Percentiles rank a stretch among this genome's conserved stretches.
phyloP scores from a whole-genome alignment of 2,888 invertebrate species.

The Dexiosoma caninum region DNA sequence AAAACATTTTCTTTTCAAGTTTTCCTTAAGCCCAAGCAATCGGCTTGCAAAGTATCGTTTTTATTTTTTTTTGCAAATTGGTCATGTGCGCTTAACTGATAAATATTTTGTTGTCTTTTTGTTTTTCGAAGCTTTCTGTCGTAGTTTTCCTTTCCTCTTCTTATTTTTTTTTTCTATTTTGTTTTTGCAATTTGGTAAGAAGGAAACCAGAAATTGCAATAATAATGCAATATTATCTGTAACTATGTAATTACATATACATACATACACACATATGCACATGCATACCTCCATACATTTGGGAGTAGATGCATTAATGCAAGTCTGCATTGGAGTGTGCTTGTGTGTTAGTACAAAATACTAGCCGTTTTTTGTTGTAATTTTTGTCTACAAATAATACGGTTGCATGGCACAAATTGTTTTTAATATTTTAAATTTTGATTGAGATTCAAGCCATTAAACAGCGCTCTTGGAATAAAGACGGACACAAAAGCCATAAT shows the following conservation, averaged over 20 bases:
- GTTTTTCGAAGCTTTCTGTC: conserved; percentile 30
- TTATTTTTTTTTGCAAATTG: conserved; percentile 16
- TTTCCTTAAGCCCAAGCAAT: not conserved
- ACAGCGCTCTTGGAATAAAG: not conserved
- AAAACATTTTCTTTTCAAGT: too few species aligned
- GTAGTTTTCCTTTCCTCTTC: not conserved
- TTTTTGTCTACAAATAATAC: conserved; percentile 18
- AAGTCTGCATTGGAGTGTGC: not conserved
- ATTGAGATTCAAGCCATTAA: conserved; percentile 24
- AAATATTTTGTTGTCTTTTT: conserved; percentile 39
- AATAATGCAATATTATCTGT: conserved; percentile 19
- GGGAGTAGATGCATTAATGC: too few species aligned
- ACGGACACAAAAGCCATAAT: not conserved
- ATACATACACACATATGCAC: not conserved
- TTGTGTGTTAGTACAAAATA: not conserved
- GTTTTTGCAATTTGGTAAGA: conserved; percentile 26
- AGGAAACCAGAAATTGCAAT: conserved; percentile 55
- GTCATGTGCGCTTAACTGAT: conserved; percentile 41
- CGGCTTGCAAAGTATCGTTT: not conserved
- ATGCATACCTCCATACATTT: too few species aligned
- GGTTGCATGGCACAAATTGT: conserved; percentile 46
- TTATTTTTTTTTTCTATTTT: not conserved
- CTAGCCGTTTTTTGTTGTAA: conserved; percentile 5
- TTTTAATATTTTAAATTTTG: conserved; percentile 20
- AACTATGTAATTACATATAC: not conserved